Evolutionary conservation across 2,113 vertebrate species (phyloP).

Genomic region (zebrafish (Danio rerio)): GRCz12tu NC_133195.1:29590001-29590500

Average conservation of each 20-base stretch:
- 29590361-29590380: slow-evolving; percentile 33
- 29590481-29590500: neutral
- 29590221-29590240: neutral
- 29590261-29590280: neutral
- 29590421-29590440: slow-evolving; percentile 24
- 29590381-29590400: slow-evolving; percentile 37
- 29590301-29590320: neutral
- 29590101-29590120: neutral
- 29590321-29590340: slow-evolving; percentile 18
- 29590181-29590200: neutral
- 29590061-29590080: neutral
- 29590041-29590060: neutral
- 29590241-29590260: neutral
- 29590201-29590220: neutral
- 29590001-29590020: slow-evolving; percentile 10
- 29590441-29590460: slow-evolving; percentile 18
- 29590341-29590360: slow-evolving; percentile 22
- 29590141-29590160: neutral
- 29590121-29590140: neutral
- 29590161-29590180: neutral
- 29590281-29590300: neutral
- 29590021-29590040: slow-evolving; percentile 18
- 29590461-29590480: slow-evolving; percentile 18
- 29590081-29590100: neutral
- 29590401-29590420: slow-evolving; percentile 41